Conservation (phyloP, 2,113 vertebrate genomes). For the Oncorhynchus kisutch region DNA sequence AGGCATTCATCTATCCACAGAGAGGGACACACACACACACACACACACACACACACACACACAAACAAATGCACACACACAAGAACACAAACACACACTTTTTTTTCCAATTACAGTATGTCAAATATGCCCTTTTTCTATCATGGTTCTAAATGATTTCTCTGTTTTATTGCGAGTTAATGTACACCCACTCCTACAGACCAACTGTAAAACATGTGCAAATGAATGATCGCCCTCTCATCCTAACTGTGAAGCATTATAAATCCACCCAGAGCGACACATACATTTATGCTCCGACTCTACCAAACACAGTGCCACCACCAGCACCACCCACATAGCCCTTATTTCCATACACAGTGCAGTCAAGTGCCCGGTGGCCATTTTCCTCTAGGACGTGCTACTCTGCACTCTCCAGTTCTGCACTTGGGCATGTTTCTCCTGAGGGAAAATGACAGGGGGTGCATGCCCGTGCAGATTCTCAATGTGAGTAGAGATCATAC, state of each 20-base stretch:
- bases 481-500: neutral
- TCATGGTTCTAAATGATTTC: neutral
- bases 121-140: constrained; percentile 6
- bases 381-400: constrained; percentile 14
- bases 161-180: constrained; percentile 19
- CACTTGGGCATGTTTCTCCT: constrained; percentile 31
- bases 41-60: too few species aligned
- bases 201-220: constrained; percentile 41
- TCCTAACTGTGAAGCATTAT: neutral
- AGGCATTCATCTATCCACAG: constrained; percentile 21
- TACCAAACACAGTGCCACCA: neutral
- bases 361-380: constrained; percentile 1
- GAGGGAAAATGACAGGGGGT: constrained; percentile 8
- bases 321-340: constrained; percentile 36
- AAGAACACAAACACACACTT: neutral
- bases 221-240: constrained; percentile 43
- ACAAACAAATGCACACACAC: neutral
- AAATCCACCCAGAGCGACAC: constrained; percentile 28
- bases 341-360: constrained; percentile 13
- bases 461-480: constrained; percentile 22
- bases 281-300: neutral
- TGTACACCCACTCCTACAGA: constrained; percentile 35
- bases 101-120: neutral
- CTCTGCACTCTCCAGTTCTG: neutral
- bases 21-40: neutral